Evolutionary conservation across 2,113 vertebrate species (phyloP), one percentile per base, ranked within the genome.

Genomic region (Clarias magur): DNA sequence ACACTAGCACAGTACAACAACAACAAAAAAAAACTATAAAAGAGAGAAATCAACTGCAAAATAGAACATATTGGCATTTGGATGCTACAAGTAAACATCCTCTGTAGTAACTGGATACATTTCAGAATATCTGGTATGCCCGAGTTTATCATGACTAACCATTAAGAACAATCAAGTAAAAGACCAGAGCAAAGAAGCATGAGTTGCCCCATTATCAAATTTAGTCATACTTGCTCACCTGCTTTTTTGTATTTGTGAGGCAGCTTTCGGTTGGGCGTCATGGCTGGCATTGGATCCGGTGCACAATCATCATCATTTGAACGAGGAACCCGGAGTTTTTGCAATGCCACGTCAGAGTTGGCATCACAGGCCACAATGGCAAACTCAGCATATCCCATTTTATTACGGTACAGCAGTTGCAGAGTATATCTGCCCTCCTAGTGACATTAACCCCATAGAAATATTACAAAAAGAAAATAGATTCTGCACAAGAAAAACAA

Each of bases 401-500:
- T 12, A 25, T 90, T 80, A 0, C 30, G 4, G 42, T 91, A 92
- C 53, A 91, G 30, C 70, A 95, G 15, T 83, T 87, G 88, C 70
- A 95, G 38, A 27, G 54, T 88, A 85, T 93, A 92, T 30, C 2
- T 0, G 11, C 86, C 68, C 0, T 10, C 60, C 93, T 95, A 88
- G 0, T 88, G 65, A 87, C 67, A 86, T 23, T 70, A 56, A 21
- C 10, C 42, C 13, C 34, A 3, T 5, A 10, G 1, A 57, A 57
- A 21, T 3, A 23, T 62, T 5, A 25, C 4, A 30, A 84, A 34
- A 3, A 2, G 38, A 48, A 48, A 48, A 48, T 8, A 48, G 48
- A 48, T 48, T 48, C 48, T 48, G 6, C 48, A 48, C 48, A 48
- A 48, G 5, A 48, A 48, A 48, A 78, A 21, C 2, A 63, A 11